Evolutionary conservation across 2,113 vertebrate species (phyloP).

Genomic region (Pachyramphus minor): DNA sequence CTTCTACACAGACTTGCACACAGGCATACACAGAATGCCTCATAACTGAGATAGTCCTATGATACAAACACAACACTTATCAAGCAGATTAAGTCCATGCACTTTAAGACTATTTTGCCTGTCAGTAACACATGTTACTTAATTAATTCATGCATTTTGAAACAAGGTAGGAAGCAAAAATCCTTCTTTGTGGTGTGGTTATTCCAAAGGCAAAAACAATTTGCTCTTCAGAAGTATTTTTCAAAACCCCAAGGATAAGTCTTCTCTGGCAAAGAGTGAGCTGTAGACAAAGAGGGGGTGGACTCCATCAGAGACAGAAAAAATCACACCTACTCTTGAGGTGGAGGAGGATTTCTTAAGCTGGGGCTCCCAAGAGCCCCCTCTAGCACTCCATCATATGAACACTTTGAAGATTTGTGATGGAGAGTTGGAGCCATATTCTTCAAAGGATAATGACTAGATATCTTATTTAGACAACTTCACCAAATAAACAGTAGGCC

Average conservation of each 20-base stretch:
- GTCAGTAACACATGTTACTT: not conserved
- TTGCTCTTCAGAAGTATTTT: slow-evolving; percentile 4
- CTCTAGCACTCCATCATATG: slow-evolving; percentile 6
- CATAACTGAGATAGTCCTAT: not conserved
- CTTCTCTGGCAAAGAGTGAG: not conserved
- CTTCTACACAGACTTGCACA: not conserved
- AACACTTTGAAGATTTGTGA: slow-evolving; percentile 47
- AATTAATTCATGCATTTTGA: not conserved
- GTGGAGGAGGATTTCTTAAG: slow-evolving; percentile 56
- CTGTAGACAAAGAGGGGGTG: slow-evolving; percentile 50
- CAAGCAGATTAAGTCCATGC: not conserved
- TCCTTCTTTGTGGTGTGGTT: not conserved
- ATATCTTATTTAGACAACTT: slow-evolving; percentile 12
- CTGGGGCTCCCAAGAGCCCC: slow-evolving; percentile 26
- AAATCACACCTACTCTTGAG: slow-evolving; percentile 13
- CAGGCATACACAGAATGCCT: not conserved
- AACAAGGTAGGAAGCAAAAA: not conserved
- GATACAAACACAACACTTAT: not conserved
- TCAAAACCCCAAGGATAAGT: slow-evolving; percentile 4
- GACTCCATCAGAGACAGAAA: slow-evolving; percentile 28
- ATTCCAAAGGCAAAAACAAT: not conserved
- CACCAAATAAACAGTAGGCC: not conserved
- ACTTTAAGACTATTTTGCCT: not conserved
- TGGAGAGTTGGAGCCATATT: slow-evolving; percentile 6
- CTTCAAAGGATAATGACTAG: slow-evolving; percentile 30